A percentile compares a stretch with the other conserved stretches of the same genome.
Conservation (phyloP, 2,888 invertebrate genomes). For the Selenia dentaria region DNA sequence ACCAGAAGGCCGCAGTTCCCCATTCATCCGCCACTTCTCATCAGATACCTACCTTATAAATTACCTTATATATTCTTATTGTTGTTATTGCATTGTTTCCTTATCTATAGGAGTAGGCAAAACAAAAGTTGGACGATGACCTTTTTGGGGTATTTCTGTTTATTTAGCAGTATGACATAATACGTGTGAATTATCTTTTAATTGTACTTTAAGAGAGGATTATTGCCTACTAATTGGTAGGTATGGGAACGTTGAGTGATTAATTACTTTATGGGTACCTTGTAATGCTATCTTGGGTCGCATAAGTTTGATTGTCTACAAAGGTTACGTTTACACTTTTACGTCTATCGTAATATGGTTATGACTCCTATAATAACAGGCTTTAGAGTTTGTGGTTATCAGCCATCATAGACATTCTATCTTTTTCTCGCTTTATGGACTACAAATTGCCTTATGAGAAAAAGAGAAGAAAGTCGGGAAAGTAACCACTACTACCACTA, state of each 20-base stretch:
- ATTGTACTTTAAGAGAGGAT: conserved; percentile 6
- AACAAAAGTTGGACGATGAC: conserved; percentile 18
- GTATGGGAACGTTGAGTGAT: conserved; percentile 11
- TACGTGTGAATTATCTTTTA: conserved; percentile 26
- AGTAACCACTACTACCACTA: too few relatives aligned
- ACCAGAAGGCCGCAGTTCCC: conserved; percentile 39
- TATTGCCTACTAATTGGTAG: conserved; percentile 8
- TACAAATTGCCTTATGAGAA: too few relatives aligned
- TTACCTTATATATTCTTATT: conserved; percentile 27
- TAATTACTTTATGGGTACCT: conserved; percentile 1
- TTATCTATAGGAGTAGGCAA: conserved; percentile 9
- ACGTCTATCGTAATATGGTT: too few relatives aligned
- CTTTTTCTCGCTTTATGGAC: too few relatives aligned
- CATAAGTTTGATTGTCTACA: neutral
- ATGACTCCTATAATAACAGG: too few relatives aligned
- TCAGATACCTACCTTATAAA: too few relatives aligned
- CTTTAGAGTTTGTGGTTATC: too few relatives aligned
- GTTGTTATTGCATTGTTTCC: conserved; percentile 20
- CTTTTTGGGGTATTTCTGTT: conserved; percentile 23
- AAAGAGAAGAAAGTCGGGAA: too few relatives aligned
- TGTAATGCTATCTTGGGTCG: neutral
- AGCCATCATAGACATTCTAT: too few relatives aligned
- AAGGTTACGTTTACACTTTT: neutral
- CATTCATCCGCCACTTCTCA: conserved; percentile 40
- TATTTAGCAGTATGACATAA: conserved; percentile 28